phyloP scores from a whole-genome alignment of 2,797 vertebrate species.

The Epinephelus coioides region DNA sequence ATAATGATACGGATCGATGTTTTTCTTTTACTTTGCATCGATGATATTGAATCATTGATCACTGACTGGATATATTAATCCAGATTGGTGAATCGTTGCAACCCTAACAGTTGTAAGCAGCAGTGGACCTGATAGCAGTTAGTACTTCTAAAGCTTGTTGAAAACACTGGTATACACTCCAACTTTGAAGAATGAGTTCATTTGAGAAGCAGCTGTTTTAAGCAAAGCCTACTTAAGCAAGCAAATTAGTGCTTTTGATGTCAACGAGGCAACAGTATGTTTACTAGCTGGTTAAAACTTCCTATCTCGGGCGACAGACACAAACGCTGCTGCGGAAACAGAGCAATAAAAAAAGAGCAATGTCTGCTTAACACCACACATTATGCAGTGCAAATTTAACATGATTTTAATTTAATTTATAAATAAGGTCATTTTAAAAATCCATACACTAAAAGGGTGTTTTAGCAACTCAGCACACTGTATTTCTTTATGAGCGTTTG shows the following conservation, averaged over 20 bases:
- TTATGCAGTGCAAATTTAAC: background rate
- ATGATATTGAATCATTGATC: too few species aligned
- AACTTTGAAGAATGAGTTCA: background rate
- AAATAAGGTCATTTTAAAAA: slow-evolving; percentile 1
- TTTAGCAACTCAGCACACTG: slow-evolving; percentile 10
- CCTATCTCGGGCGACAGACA: background rate
- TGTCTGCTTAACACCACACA: background rate
- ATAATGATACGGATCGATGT: too few species aligned
- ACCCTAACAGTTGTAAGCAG: background rate
- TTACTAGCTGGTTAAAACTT: background rate
- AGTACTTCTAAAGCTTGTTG: background rate
- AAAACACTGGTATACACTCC: background rate
- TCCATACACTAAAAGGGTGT: slow-evolving; percentile 4
- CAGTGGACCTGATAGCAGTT: slow-evolving; percentile 10
- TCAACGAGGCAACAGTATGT: background rate
- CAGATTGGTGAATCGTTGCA: too few species aligned
- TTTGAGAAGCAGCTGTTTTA: slow-evolving; percentile 7
- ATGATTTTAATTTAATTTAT: slow-evolving; percentile 6
- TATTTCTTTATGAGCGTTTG: slow-evolving; percentile 17
- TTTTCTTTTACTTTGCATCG: too few species aligned
- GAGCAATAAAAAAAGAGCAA: background rate
- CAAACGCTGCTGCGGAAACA: background rate
- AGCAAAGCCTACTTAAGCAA: background rate
- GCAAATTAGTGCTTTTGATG: background rate
- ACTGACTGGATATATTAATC: too few species aligned